phyloP scores from a whole-genome alignment of 2,888 invertebrate genomes.

The Chloromyia formosa region DNA sequence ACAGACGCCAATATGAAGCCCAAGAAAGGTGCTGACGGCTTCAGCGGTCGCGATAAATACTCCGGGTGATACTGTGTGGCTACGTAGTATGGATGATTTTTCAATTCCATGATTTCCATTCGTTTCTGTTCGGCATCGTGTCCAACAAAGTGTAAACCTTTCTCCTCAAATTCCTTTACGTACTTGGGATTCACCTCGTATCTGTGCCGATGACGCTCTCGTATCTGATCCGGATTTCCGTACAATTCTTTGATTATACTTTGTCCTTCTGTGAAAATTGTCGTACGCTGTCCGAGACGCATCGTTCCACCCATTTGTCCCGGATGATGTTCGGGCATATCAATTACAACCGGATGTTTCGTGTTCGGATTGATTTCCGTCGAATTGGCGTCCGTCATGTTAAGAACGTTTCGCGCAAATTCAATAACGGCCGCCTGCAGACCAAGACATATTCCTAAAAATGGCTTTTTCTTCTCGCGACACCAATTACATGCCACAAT shows the following conservation, averaged over 20 bases:
- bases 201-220: constrained; percentile 96
- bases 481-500: constrained; percentile 95
- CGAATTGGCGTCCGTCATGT: constrained; percentile 80
- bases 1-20: constrained; percentile 92
- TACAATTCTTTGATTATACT: constrained; percentile 77
- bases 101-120: constrained; percentile 94
- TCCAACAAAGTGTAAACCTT: constrained; percentile 90
- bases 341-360: constrained; percentile 85
- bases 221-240: constrained; percentile 78
- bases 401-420: constrained; percentile 86
- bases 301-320: constrained; percentile 97
- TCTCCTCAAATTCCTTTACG: constrained; percentile 78
- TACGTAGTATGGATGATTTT: constrained; percentile 90
- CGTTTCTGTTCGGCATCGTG: constrained; percentile 82
- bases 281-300: constrained; percentile 93
- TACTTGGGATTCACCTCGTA: constrained; percentile 96
- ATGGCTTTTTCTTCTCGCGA: constrained; percentile 86
- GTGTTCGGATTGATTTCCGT: constrained; percentile 84
- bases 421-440: constrained; percentile 97
- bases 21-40: constrained; percentile 94
- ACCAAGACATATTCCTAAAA: constrained; percentile 97
- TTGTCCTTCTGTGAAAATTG: constrained; percentile 74
- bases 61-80: constrained; percentile 99
- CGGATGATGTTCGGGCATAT: constrained; percentile 98
- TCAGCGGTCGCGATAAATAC: constrained; percentile 89